These are phyloP conservation scores for Brachionus rubens DNA, from an alignment of 1,140 invertebrate genomes.

Conservation along the genomic window DNA sequence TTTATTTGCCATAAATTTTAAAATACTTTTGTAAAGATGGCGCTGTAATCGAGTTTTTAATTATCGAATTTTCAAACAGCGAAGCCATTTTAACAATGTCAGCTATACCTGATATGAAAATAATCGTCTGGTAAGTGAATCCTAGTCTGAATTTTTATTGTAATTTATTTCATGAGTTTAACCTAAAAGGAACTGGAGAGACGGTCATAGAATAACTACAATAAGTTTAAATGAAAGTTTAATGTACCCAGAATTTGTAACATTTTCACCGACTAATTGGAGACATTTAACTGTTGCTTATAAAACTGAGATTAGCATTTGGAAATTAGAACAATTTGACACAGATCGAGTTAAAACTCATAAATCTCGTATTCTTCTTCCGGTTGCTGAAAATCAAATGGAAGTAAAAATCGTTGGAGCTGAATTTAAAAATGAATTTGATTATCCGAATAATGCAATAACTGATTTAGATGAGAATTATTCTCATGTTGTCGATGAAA, in stretches of 20 bases:
- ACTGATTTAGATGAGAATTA: conserved; percentile 6
- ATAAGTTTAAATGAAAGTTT: conserved; percentile 23
- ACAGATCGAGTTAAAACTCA: neutral
- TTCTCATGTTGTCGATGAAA: neutral
- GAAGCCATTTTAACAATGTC: conserved; percentile 26
- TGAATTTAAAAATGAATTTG: conserved; percentile 10
- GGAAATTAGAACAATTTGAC: conserved; percentile 40
- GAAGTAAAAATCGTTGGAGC: neutral
- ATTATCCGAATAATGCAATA: conserved; percentile 14
- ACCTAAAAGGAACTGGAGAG: conserved; percentile 11
- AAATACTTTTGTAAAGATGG: neutral
- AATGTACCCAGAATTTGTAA: conserved; percentile 4
- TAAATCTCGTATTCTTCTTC: neutral
- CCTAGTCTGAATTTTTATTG: too few species aligned
- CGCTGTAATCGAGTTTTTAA: conserved; percentile 32
- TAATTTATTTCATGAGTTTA: too few species aligned
- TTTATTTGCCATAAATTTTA: neutral
- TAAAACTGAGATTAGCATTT: conserved; percentile 8
- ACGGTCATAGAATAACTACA: neutral
- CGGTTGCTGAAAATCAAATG: neutral
- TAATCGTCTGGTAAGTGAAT: conserved; percentile 16
- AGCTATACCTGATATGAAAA: conserved; percentile 33
- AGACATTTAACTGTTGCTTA: conserved; percentile 22
- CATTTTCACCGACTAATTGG: conserved; percentile 39
- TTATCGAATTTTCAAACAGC: conserved; percentile 43